Conservation (phyloP, 2,888 invertebrate genomes). For the Rhyacophila evoluta region DNA sequence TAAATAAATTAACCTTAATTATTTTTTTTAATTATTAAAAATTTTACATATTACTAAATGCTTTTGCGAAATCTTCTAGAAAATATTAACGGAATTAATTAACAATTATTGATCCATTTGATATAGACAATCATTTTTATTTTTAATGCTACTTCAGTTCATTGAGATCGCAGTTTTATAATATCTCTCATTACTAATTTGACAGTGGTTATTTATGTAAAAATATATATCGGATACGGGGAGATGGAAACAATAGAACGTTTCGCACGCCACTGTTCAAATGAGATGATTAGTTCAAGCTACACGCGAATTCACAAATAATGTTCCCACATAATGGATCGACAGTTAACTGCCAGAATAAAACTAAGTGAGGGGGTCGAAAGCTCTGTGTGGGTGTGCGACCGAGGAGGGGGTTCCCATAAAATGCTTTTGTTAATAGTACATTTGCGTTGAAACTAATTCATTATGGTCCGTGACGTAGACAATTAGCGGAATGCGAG, state of each 20-base stretch:
- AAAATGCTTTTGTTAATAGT: conserved; percentile 24
- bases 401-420: background rate
- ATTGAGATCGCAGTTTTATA: no score
- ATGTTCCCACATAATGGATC: conserved; percentile 46
- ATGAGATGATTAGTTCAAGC: conserved; percentile 43
- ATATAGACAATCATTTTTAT: no score
- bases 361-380: conserved; percentile 10
- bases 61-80: no score
- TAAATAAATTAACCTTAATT: no score
- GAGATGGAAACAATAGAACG: background rate
- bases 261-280: background rate
- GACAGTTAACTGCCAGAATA: conserved; percentile 43
- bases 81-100: no score
- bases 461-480: conserved; percentile 24
- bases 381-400: background rate
- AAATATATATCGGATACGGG: no score
- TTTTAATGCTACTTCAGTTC: no score
- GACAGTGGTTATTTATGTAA: no score
- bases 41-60: no score
- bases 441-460: conserved; percentile 24
- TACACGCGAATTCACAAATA: conserved; percentile 46
- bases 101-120: no score
- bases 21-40: no score
- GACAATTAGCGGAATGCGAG: conserved; percentile 13
- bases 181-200: no score